phyloP scores from a whole-genome alignment of 2,888 invertebrate genomes.

The Drosophila conformis region DNA sequence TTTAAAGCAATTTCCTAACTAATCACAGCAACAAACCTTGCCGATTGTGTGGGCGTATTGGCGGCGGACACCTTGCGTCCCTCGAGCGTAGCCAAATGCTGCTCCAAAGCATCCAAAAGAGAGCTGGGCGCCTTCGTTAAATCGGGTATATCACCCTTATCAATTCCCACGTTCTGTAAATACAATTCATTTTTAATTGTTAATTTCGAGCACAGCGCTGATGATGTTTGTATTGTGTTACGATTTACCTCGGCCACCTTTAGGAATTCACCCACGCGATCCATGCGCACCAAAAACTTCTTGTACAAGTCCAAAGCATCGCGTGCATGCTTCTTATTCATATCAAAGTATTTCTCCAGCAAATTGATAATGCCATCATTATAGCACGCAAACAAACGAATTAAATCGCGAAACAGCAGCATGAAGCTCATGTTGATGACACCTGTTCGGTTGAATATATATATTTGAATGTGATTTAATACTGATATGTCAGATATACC shows the following conservation, averaged over 20 bases:
- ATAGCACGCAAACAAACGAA: conserved; percentile 99
- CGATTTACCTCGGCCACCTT: conserved; percentile 90
- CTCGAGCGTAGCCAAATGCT: conserved; percentile 96
- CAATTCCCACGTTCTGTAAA: conserved; percentile 95
- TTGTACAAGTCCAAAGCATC: conserved; percentile 99
- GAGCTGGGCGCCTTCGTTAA: conserved; percentile 99
- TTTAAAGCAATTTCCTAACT: neutral
- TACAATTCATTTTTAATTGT: neutral
- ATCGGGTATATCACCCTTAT: conserved; percentile 99
- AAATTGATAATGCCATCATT: conserved; percentile 99
- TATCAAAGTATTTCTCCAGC: conserved; percentile 99
- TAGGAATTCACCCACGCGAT: conserved; percentile 98
- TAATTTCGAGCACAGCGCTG: neutral
- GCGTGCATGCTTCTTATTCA: conserved; percentile 99
- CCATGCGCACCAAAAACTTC: conserved; percentile 99
- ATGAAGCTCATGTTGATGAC: conserved; percentile 99
- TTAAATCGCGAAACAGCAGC: conserved; percentile 99
- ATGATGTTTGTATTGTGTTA: neutral
- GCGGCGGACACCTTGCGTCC: conserved; percentile 95
- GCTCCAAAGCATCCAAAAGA: conserved; percentile 97
- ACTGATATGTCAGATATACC: neutral
- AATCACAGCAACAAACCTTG: conserved; percentile 87
- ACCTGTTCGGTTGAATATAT: conserved; percentile 84
- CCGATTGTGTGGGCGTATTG: conserved; percentile 94
- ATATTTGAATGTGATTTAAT: neutral